These are phyloP conservation scores for Lycaon pictus DNA, from an alignment of 2,113 vertebrate species.

Conservation along the genomic window DNA sequence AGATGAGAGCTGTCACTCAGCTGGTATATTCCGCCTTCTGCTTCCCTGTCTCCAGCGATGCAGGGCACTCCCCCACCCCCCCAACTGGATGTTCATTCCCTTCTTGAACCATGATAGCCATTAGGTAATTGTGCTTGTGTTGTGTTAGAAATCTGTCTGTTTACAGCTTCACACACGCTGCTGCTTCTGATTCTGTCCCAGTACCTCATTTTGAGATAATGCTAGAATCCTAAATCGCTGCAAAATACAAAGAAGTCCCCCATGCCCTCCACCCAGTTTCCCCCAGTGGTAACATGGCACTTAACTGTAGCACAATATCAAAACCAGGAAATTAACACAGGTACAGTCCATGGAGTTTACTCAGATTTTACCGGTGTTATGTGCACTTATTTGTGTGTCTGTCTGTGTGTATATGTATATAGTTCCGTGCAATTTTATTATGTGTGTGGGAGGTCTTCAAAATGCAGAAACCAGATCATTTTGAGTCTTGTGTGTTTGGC, in stretches of 20 bases:
- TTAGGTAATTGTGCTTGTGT: background rate
- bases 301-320: rapidly evolving
- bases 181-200: background rate
- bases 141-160: background rate
- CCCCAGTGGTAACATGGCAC: rapidly evolving
- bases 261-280: background rate
- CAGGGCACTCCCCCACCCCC: rapidly evolving
- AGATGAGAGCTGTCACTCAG: background rate
- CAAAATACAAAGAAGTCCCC: background rate
- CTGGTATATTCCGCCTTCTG: rapidly evolving
- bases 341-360: rapidly evolving
- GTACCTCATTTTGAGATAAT: background rate
- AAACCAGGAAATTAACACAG: background rate
- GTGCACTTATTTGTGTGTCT: rapidly evolving
- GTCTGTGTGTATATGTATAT: background rate
- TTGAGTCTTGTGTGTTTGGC: background rate
- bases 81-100: rapidly evolving
- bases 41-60: background rate
- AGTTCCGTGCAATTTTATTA: background rate
- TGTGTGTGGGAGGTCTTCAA: background rate
- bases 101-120: rapidly evolving
- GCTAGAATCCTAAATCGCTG: background rate
- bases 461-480: background rate
- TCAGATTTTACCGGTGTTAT: background rate
- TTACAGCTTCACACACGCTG: rapidly evolving